These are phyloP conservation scores for Cynocephalus volans DNA, from an alignment of 2,113 vertebrate species.

Conservation along the genomic window DNA sequence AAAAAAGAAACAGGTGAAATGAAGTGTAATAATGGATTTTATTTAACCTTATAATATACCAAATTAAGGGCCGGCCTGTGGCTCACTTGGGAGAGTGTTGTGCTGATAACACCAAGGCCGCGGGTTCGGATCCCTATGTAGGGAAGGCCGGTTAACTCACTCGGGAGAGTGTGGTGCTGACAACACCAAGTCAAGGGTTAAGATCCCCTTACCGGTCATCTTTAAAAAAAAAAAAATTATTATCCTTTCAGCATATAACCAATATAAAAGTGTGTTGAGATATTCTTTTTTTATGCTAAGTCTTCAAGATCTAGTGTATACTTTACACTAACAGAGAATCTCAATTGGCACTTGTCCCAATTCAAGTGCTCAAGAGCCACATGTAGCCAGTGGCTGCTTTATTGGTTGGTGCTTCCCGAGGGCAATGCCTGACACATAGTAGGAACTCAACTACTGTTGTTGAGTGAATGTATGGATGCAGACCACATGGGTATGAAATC, in stretches of 20 bases:
- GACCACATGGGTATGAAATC: not conserved
- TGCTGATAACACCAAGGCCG: too few relatives aligned
- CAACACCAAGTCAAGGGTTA: too few relatives aligned
- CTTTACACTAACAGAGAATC: not conserved
- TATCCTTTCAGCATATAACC: not conserved
- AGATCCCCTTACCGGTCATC: too few relatives aligned
- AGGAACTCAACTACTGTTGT: not conserved
- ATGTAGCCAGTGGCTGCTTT: too few relatives aligned
- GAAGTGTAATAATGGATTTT: not conserved
- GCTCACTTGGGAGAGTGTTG: too few relatives aligned
- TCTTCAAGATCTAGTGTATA: not conserved
- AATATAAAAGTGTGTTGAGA: not conserved
- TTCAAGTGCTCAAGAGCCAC: not conserved
- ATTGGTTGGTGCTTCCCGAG: accelerated
- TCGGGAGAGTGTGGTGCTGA: too few relatives aligned
- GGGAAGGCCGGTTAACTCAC: too few relatives aligned
- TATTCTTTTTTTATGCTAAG: not conserved
- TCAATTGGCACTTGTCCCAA: not conserved
- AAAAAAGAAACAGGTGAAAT: not conserved
- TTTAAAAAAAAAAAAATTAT: not conserved
- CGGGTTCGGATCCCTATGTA: too few relatives aligned
- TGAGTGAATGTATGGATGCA: not conserved
- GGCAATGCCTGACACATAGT: not conserved
- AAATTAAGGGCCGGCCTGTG: too few relatives aligned
- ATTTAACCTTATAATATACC: too few relatives aligned